These are phyloP conservation scores for Seladonia tumulorum DNA, from an alignment of 2,888 invertebrate genomes.

Conservation along the genomic window DNA sequence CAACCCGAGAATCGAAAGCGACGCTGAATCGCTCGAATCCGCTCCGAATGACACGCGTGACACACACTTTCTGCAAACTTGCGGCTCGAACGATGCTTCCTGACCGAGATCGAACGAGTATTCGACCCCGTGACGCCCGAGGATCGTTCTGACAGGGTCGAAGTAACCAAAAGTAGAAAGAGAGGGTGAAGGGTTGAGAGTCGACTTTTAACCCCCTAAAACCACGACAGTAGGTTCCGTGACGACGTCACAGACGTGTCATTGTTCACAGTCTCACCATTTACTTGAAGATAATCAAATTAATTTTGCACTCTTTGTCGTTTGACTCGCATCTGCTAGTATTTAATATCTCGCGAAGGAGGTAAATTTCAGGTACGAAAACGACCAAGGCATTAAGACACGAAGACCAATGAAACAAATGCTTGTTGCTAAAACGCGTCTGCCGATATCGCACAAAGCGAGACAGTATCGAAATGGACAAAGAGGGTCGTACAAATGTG, in stretches of 20 bases:
- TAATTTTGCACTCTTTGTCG: too few relatives aligned
- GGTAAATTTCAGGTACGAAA: too few relatives aligned
- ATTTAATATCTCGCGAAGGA: too few relatives aligned
- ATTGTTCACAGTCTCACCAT: too few relatives aligned
- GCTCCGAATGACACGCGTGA: constrained; percentile 9
- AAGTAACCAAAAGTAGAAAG: not conserved
- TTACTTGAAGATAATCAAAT: too few relatives aligned
- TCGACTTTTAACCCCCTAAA: not conserved
- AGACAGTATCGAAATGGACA: not conserved
- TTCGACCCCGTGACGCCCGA: not conserved
- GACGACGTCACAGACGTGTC: too few relatives aligned
- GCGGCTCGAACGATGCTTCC: not conserved
- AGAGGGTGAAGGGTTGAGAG: not conserved
- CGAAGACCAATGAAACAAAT: not conserved
- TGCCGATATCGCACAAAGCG: not conserved
- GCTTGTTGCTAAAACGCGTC: not conserved
- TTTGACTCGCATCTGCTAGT: too few relatives aligned
- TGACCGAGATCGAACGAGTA: constrained; percentile 10
- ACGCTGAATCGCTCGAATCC: constrained; percentile 20
- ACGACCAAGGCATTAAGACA: too few relatives aligned
- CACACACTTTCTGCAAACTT: constrained; percentile 12
- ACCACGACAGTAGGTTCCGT: not conserved
- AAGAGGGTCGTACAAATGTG: not conserved
- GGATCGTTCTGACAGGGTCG: too few relatives aligned
- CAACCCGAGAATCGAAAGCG: constrained; percentile 29